Evolutionary conservation across 1,140 invertebrate species (phyloP), one percentile per base, ranked within the genome.

Genomic region (Brachionus plicatilis): DNA sequence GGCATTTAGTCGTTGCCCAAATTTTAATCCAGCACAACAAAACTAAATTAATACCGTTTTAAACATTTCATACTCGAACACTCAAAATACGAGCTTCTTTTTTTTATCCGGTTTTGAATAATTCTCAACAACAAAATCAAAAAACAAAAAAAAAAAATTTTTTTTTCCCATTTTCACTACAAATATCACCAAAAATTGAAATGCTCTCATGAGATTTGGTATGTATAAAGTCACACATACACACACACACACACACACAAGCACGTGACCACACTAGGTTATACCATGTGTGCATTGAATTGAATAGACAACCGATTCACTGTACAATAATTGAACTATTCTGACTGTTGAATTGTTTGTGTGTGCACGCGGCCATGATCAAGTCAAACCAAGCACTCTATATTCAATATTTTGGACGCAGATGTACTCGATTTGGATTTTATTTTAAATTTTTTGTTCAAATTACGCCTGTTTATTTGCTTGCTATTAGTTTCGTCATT

Each of bases 31-130:
- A 72, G 68, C 33, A 43, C 37, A 72, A 43, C n/a, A 37, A 6
- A 4, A 43, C 68, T 45, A 72, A 60, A 72, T 43, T 72, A 72
- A 72, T 72, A 72, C 68, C 68, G 68, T 72, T 68, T 65, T 72
- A 72, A 72, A 72, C 68, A 72, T 72, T 17, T 72, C 68, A 72
- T 72, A 72, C 68, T 72, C 68, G 29, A 72, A 72, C n/a, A 72
- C 29, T 43, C 68, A 29, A 6, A 41, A 20, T 20, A 9, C 24
- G n/a, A 33, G 27, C 20, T 66, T 66, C 27, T 68, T 33, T 65
- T 20, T n/a, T 68, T 45, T 72, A 72, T 72, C 68, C 37, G 68
- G 68, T 72, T 72, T 72, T 20, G n/a, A 41, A 17, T 72, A 43
- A 41, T 72, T 41, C 17, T 72, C 41, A 17, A 43, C 33, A 14